These are phyloP conservation scores for Eidolon dupreanum DNA, from an alignment of 2,797 vertebrate genomes.

Conservation along the genomic window DNA sequence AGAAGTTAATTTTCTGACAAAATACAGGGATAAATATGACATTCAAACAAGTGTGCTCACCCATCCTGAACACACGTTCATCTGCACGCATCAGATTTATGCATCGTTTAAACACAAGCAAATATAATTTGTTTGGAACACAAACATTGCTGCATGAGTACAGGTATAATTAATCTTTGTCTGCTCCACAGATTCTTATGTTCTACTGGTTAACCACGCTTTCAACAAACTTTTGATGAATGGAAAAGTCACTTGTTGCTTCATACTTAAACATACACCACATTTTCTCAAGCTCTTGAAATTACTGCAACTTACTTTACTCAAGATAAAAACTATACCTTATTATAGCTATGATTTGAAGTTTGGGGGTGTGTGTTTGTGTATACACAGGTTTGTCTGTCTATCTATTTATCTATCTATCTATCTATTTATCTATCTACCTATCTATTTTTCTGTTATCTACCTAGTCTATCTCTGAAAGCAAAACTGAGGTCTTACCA, in stretches of 20 bases:
- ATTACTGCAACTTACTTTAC: background rate
- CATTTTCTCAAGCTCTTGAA: conserved; percentile 4
- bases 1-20: conserved; percentile 99
- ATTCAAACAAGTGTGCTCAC: conserved; percentile 99
- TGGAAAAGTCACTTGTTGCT: conserved; percentile 83
- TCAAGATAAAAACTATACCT: conserved; percentile 44
- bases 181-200: conserved; percentile 85
- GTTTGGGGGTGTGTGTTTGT: background rate
- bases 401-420: background rate
- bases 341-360: background rate
- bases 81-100: conserved; percentile 94
- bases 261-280: background rate
- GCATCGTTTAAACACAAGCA: conserved; percentile 92
- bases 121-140: conserved; percentile 92
- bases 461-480: conserved; percentile 29
- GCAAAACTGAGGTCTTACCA: background rate
- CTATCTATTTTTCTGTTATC: background rate
- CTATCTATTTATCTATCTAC: background rate
- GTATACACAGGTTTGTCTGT: background rate
- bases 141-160: conserved; percentile 88
- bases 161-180: conserved; percentile 92
- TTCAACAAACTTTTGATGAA: conserved; percentile 86
- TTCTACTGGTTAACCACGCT: conserved; percentile 80
- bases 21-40: conserved; percentile 99
- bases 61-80: conserved; percentile 97